Evolutionary conservation across 2,888 invertebrate genomes (phyloP), one percentile per base, ranked within the genome.

Genomic region (Napeogenes inachia): DNA sequence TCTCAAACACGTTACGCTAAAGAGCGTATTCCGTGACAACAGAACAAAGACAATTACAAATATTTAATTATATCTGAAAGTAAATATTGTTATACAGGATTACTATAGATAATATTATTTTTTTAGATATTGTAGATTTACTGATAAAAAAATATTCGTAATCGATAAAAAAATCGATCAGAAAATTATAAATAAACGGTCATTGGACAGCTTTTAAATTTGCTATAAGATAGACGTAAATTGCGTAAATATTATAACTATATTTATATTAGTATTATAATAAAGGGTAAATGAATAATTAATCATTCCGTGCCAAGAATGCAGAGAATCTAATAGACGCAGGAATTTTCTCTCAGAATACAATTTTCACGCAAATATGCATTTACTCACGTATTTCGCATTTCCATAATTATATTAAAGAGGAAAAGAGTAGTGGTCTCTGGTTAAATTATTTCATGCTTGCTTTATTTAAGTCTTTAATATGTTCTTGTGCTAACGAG

Each of bases 331-430:
- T 50, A 30, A 50, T 50, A 50, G 30, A 30, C 50, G 10, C 21
- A 30, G 30, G 30, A 50, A 50, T 50, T 50, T 30, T 50, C 50
- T 30, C 50, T 42, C 10, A 10, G 42, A 50, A n/a, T 30, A 50
- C 50, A 50, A 50, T 50, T 50, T 50, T 30, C 50, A 21, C 50
- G 10, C 32, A 13, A 55, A 53, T 55, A 62, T 54, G 59, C 30
- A 45, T 55, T 57, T 57, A 57, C 42, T 57, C 33, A 50, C 45
- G 32, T 53, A 30, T 45, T 47, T 30, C 30, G n/a, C 42, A 60
- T 54, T 62, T 54, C 38, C 45, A 60, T 56, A 60, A 62, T 13
- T n/a, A 56, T 42, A 33, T 59, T 46, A 59, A 64, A 45, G 50
- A n/a, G 12, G 8, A 30, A 21, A 30, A 30, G 6, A 50, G 50